phyloP scores from a whole-genome alignment of 1,140 invertebrate genomes.

The Dendrolimus kikuchii region DNA sequence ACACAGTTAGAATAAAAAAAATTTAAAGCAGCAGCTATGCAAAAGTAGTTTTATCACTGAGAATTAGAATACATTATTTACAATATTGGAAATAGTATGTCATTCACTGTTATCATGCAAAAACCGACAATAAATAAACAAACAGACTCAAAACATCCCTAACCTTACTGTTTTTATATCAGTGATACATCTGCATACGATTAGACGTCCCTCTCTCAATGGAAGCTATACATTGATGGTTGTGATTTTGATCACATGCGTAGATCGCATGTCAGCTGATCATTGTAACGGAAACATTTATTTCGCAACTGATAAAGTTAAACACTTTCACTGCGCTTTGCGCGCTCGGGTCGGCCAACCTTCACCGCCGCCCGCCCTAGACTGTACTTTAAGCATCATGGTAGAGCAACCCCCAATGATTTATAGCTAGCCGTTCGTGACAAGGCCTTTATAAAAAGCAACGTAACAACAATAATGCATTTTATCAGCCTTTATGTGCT shows the following conservation, averaged over 20 bases:
- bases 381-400: slow-evolving; percentile 36
- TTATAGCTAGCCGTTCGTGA: slow-evolving; percentile 53
- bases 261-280: slow-evolving; percentile 35
- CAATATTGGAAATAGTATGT: no score
- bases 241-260: slow-evolving; percentile 6
- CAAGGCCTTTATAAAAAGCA: slow-evolving; percentile 40
- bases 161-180: slow-evolving; percentile 8
- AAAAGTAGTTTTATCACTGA: no score
- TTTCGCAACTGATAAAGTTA: slow-evolving; percentile 20
- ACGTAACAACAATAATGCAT: slow-evolving; percentile 47
- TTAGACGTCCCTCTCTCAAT: slow-evolving; percentile 4
- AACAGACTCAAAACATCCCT: neutral
- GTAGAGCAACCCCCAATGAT: slow-evolving; percentile 40
- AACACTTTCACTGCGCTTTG: slow-evolving; percentile 23
- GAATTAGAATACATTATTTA: no score
- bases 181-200: slow-evolving; percentile 3
- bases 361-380: slow-evolving; percentile 36
- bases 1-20: no score
- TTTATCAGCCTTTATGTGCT: slow-evolving; percentile 13
- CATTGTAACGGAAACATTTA: slow-evolving; percentile 16
- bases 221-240: slow-evolving; percentile 2
- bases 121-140: no score
- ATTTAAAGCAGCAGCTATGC: no score
- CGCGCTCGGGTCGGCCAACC: slow-evolving; percentile 9
- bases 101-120: no score